These are phyloP conservation scores for Plecotus auritus DNA, from an alignment of 2,113 vertebrate genomes.

Conservation along the genomic window DNA sequence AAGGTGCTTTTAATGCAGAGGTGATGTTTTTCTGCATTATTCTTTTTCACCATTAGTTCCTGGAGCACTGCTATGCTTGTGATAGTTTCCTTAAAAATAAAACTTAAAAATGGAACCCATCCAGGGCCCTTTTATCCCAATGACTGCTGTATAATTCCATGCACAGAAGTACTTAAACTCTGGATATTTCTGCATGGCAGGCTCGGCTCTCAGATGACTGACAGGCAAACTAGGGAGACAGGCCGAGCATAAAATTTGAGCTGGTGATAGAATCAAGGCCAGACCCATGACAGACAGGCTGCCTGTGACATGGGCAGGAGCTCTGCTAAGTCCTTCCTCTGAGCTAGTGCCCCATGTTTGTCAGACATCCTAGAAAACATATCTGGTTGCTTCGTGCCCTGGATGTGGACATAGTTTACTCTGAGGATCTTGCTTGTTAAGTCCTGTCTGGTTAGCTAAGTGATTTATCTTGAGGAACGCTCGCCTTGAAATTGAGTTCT, in stretches of 20 bases:
- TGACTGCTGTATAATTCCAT: not conserved
- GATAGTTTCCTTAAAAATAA: not conserved
- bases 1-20: not conserved
- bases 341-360: not conserved
- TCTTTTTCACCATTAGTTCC: not conserved
- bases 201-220: not conserved
- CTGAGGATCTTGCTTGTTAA: not conserved
- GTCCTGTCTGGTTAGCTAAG: slow-evolving; percentile 7
- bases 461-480: slow-evolving; percentile 13
- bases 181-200: not conserved
- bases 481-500: not conserved
- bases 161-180: not conserved
- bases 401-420: not conserved
- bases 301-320: not conserved
- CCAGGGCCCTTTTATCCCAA: not conserved
- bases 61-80: not conserved
- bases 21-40: not conserved
- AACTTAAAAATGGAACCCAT: not conserved
- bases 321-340: not conserved
- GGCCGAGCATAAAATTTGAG: slow-evolving; percentile 35
- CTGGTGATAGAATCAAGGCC: not conserved
- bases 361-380: slow-evolving; percentile 23
- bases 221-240: slow-evolving; percentile 22
- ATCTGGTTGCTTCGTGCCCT: not conserved
- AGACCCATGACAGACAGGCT: not conserved